Evolutionary conservation across 1,140 invertebrate species (phyloP).

Genomic region (Panagrolaimus sp.): DNA sequence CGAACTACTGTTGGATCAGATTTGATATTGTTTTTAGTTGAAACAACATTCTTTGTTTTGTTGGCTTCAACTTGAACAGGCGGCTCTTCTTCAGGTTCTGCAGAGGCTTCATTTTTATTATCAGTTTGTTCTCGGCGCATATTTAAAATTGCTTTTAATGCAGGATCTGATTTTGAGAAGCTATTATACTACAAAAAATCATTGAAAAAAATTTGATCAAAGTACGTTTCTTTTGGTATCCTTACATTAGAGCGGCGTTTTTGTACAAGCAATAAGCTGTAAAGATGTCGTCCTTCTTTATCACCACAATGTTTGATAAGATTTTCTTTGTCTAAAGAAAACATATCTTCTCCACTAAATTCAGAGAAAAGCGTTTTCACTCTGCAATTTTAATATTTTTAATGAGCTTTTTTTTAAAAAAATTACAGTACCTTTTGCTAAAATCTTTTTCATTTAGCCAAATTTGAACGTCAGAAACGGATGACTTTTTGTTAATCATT

Average conservation of each 20-base stretch:
- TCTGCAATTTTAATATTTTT: slow-evolving; percentile 11
- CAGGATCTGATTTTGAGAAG: slow-evolving; percentile 27
- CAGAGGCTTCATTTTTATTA: slow-evolving; percentile 22
- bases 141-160: slow-evolving; percentile 26
- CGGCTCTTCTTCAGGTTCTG: slow-evolving; percentile 26
- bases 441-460: slow-evolving; percentile 32
- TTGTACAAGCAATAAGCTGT: slow-evolving; percentile 32
- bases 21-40: background rate
- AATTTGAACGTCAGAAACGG: slow-evolving; percentile 23
- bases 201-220: background rate
- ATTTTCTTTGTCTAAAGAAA: slow-evolving; percentile 28
- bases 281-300: slow-evolving; percentile 32
- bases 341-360: slow-evolving; percentile 30
- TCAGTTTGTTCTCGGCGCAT: slow-evolving; percentile 33
- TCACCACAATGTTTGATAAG: slow-evolving; percentile 33
- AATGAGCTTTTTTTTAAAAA: background rate
- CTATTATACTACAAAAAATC: slow-evolving; percentile 29
- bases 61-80: slow-evolving; percentile 1
- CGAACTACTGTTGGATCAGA: too few species aligned
- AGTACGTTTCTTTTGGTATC: background rate
- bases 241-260: slow-evolving; percentile 35
- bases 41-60: background rate
- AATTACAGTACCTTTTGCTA: slow-evolving; percentile 28
- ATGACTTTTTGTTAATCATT: slow-evolving; percentile 21
- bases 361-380: slow-evolving; percentile 29